These are phyloP conservation scores for Zygaena filipendulae DNA, from an alignment of 2,888 invertebrate species.

Conservation along the genomic window DNA sequence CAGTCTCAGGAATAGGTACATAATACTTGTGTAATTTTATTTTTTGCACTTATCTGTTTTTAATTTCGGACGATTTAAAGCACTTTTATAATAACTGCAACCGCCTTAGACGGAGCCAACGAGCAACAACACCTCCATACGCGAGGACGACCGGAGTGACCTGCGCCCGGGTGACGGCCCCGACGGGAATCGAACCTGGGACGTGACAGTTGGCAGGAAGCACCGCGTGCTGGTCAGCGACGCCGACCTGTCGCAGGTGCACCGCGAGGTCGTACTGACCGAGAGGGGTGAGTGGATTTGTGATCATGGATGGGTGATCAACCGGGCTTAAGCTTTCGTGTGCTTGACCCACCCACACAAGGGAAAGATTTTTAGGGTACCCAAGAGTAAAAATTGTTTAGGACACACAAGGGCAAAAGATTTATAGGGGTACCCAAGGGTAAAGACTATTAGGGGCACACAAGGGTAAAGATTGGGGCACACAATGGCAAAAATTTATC, in stretches of 20 bases:
- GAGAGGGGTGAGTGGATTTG: slow-evolving; percentile 44
- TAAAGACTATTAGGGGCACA: too few species aligned
- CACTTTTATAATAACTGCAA: too few species aligned
- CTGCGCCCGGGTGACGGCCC: slow-evolving; percentile 18
- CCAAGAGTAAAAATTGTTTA: too few species aligned
- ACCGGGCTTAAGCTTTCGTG: not conserved
- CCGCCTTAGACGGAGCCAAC: slow-evolving; percentile 19
- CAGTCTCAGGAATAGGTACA: too few species aligned
- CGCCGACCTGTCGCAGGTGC: slow-evolving; percentile 32
- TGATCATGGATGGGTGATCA: not conserved
- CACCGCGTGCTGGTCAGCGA: slow-evolving; percentile 32
- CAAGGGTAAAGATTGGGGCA: too few species aligned
- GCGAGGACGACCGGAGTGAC: slow-evolving; percentile 28
- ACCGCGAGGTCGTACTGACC: slow-evolving; percentile 38
- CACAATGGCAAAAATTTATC: too few species aligned
- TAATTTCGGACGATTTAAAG: too few species aligned
- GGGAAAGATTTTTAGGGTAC: too few species aligned
- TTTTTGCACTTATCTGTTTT: too few species aligned
- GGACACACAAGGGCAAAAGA: too few species aligned
- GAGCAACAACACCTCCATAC: slow-evolving; percentile 34
- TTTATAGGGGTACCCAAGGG: too few species aligned
- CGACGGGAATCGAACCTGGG: slow-evolving; percentile 35
- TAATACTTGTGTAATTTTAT: too few species aligned
- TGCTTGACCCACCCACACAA: not conserved
- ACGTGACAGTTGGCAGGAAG: slow-evolving; percentile 23